Evolutionary conservation across 2,797 vertebrate genomes (phyloP).

Genomic region (Mus minutoides): DNA sequence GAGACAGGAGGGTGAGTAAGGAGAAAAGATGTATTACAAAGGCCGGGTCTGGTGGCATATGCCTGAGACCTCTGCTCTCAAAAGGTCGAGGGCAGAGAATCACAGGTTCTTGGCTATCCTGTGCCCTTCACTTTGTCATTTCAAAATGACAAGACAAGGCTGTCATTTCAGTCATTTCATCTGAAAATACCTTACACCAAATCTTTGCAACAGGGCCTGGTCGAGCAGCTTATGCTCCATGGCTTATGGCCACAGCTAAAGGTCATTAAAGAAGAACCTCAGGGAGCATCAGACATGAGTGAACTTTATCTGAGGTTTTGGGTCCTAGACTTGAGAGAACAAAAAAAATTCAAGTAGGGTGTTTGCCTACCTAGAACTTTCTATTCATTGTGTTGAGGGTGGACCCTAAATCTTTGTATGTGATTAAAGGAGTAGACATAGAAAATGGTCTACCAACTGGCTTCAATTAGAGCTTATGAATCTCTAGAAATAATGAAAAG

Average conservation of each 20-base stretch:
- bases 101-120: not conserved
- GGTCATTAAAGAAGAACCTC: not conserved
- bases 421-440: not conserved
- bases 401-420: not conserved
- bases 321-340: not conserved
- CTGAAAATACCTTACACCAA: not conserved
- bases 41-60: not conserved
- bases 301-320: not conserved
- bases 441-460: not conserved
- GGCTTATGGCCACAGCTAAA: not conserved
- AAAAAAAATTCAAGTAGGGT: not conserved
- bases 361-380: not conserved
- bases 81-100: not conserved
- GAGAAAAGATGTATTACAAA: no score
- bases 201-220: not conserved
- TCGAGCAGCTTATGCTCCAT: rapidly evolving
- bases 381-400: not conserved
- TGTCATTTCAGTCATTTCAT: not conserved
- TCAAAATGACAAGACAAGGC: not conserved
- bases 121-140: no score
- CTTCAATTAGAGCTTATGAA: not conserved
- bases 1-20: not conserved
- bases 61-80: not conserved
- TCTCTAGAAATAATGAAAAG: not conserved
- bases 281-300: not conserved